phyloP scores from a whole-genome alignment of 2,797 vertebrate species.

The Geotrypetes seraphini region DNA sequence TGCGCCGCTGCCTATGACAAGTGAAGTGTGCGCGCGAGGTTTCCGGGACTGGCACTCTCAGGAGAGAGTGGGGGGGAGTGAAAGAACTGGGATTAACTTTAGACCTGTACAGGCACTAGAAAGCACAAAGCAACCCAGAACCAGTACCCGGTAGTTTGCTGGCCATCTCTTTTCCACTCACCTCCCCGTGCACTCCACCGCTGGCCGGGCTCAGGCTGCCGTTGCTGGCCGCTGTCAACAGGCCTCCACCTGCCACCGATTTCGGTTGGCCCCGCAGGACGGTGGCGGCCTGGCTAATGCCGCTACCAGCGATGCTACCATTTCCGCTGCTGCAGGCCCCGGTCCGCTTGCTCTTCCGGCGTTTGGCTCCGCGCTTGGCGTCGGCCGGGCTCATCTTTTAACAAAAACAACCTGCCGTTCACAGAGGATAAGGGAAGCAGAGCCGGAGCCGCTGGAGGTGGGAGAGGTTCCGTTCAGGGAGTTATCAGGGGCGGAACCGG shows the following conservation, averaged over 20 bases:
- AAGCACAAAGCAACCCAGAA: not conserved
- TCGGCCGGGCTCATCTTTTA: conserved; percentile 89
- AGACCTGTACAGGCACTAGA: not conserved
- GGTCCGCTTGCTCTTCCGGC: conserved; percentile 96
- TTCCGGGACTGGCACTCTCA: too few species aligned
- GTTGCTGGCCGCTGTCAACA: conserved; percentile 49
- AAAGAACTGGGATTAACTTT: not conserved
- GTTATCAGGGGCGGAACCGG: not conserved
- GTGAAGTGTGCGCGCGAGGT: too few species aligned
- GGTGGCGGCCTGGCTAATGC: conserved; percentile 42
- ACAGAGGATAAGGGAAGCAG: conserved; percentile 36
- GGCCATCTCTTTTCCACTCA: conserved; percentile 6
- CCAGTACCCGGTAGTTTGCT: not conserved
- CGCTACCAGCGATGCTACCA: conserved; percentile 63
- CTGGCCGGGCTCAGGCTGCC: conserved; percentile 35
- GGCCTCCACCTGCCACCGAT: conserved; percentile 50
- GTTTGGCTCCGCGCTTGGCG: conserved; percentile 92
- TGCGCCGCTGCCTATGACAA: too few species aligned
- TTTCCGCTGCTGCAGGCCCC: conserved; percentile 71
- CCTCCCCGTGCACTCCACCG: too few species aligned
- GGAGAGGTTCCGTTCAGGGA: not conserved
- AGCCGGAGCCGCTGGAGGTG: not conserved
- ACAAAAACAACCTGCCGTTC: conserved; percentile 30
- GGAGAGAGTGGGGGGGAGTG: not conserved
- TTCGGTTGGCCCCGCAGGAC: conserved; percentile 24